Conservation (phyloP, 2,113 vertebrate species). For the Ptychochromis oligacanthus region DNA sequence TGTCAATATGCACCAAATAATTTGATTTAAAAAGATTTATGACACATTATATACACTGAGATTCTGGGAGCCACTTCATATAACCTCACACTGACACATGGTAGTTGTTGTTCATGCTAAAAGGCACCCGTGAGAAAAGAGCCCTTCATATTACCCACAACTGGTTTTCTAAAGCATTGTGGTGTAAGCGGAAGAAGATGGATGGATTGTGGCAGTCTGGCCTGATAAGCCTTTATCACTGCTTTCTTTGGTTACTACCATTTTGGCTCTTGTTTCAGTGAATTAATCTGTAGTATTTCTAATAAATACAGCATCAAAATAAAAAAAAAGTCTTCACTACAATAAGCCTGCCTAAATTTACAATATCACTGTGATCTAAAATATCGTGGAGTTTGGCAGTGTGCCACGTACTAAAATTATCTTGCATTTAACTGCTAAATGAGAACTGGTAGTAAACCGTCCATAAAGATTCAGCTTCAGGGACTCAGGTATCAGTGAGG, state of each 20-base stretch:
- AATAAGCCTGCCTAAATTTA: not conserved
- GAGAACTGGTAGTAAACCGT: slow-evolving; percentile 2
- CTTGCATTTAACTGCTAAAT: not conserved
- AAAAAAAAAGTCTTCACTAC: not conserved
- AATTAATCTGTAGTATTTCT: too few relatives aligned
- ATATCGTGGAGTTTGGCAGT: not conserved
- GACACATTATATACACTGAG: not conserved
- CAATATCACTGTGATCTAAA: not conserved
- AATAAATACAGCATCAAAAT: too few relatives aligned
- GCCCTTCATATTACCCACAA: not conserved
- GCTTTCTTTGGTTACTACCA: not conserved
- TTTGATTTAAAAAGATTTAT: not conserved
- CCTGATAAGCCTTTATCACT: not conserved
- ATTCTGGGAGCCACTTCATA: not conserved
- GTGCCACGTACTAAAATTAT: not conserved
- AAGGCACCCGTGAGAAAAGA: not conserved
- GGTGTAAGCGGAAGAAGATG: too few relatives aligned
- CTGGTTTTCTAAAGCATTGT: not conserved
- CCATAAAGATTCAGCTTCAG: not conserved
- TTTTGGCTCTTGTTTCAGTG: not conserved
- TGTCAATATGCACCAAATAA: not conserved
- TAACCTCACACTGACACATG: not conserved
- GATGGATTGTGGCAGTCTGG: too few relatives aligned
- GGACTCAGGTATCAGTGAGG: slow-evolving; percentile 1
- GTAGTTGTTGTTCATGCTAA: not conserved